Evolutionary conservation across 2,888 invertebrate genomes (phyloP), one percentile per base, ranked within the genome.

Genomic region (Cylindroiulus punctatus): DNA sequence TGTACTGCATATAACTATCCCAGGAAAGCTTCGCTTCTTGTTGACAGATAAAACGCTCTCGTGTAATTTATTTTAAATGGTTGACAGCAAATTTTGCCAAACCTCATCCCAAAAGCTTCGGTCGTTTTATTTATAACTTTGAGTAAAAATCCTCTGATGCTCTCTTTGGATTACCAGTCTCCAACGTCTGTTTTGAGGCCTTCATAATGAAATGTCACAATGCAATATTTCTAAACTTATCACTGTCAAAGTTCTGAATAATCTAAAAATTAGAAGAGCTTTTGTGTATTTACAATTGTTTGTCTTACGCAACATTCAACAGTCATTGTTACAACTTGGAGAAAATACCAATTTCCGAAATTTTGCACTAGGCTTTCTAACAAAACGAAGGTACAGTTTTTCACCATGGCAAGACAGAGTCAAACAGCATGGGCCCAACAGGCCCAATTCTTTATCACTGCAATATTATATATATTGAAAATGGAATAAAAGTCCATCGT

Each of bases 231-330:
- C 5, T 2, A 47, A 47, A 47, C 47, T 12, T 47, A 47, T 40
- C 40, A 47, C 47, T 47, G 47, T 14, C 47, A 7, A 47, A 5
- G 5, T 47, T 47, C 17, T 47, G 47, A 47, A 14, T 14, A 47
- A 47, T 47, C 8, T 47, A 47, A 10, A 40, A 47, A 47, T 47
- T 14, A n/a, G n/a, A n/a, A 47, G 14, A 17, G 47, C 1, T 14
- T 57, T 57, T 19, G n/a, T 57, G 57, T 57, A 57, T 57, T n/a
- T n/a, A 57, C 57, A n/a, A 22, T 57, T 57, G 8, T 57, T 19
- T 57, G 57, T 57, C 22, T n/a, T n/a, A n/a, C 57, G 8, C n/a
- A 57, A 57, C 57, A 57, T 57, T 57, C 57, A 57, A 57, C 57
- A n/a, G 57, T n/a, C 22, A 57, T 22, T n/a, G n/a, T n/a, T 57